phyloP scores from a whole-genome alignment of 2,888 invertebrate genomes.

The Opisthograptis luteolata region DNA sequence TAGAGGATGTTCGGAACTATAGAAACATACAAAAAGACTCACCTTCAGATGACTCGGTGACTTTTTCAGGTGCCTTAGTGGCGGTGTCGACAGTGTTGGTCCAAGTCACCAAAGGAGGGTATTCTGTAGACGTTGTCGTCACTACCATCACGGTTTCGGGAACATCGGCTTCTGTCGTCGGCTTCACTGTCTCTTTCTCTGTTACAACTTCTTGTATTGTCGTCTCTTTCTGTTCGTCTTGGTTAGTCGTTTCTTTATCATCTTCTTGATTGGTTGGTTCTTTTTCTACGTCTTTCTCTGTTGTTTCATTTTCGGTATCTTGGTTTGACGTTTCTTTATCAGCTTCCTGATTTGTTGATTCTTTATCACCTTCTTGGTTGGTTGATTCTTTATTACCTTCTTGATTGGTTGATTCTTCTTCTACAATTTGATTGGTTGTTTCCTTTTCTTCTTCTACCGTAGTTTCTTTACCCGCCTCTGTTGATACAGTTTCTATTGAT shows the following conservation, averaged over 20 bases:
- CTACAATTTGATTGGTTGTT: conserved; percentile 29
- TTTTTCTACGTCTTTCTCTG: conserved; percentile 31
- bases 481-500: conserved; percentile 34
- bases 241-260: conserved; percentile 3
- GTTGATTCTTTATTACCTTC: conserved; percentile 30
- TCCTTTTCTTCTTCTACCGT: conserved; percentile 9
- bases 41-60: conserved; percentile 60
- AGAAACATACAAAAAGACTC: conserved; percentile 42
- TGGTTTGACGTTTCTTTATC: conserved; percentile 19
- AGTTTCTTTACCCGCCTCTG: conserved; percentile 35
- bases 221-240: conserved; percentile 11
- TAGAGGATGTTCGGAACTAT: too few species aligned
- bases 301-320: conserved; percentile 49
- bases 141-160: conserved; percentile 39
- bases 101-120: conserved; percentile 81
- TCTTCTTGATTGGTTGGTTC: conserved; percentile 15
- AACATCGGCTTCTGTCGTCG: conserved; percentile 50
- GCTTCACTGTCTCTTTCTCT: conserved; percentile 52
- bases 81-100: conserved; percentile 67
- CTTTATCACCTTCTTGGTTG: conserved; percentile 9
- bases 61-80: conserved; percentile 57
- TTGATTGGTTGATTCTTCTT: conserved; percentile 45
- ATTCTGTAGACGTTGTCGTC: conserved; percentile 52
- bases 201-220: conserved; percentile 33
- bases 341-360: conserved; percentile 2